Evolutionary conservation across 2,888 invertebrate genomes (phyloP), one percentile per base, ranked within the genome.

Genomic region (Tinea pellionella): DNA sequence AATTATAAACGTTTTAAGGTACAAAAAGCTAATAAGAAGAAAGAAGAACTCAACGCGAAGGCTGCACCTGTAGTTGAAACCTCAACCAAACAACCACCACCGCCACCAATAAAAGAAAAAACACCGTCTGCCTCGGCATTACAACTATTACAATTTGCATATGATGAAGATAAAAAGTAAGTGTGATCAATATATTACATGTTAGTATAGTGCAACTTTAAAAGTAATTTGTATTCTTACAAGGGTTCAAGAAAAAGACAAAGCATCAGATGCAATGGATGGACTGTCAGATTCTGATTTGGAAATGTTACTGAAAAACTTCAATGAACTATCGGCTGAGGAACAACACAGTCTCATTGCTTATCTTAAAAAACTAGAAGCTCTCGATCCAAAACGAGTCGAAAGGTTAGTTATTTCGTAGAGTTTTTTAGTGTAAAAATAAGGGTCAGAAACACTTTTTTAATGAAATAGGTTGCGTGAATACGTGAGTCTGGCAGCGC

Each of bases 291-390:
- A 96, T 72, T 91, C 92, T 0, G 95, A 96, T 68, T 75, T 96
- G 56, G 94, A 95, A 71, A 92, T 93, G 0, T 77, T 95, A 0
- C 73, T 96, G 61, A 93, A 94, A 73, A 95, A 95, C 71, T 87
- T 86, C 68, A 94, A 94, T 72, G 94, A 94, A 67, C 76, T 96
- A 12, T 92, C 92, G 0, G 90, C 91, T 0, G 94, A 94, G 64
- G 95, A 96, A 72, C 95, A 96, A 69, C 93, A 94, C 71, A 92
- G 93, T 66, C 87, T 96, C 3, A 95, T 96, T 32, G 92, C 91
- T 0, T 95, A 95, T 71, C 74, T 96, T 62, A 94, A 94, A 71
- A 94, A 94, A 72, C 73, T 96, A 42, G 95, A 96, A 73, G 90
- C 91, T 0, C 90, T 90, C 2, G 93, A 95, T 71, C 93, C 94